These are phyloP conservation scores for Bombyx mandarina DNA, from an alignment of 1,140 invertebrate genomes.

Conservation along the genomic window DNA sequence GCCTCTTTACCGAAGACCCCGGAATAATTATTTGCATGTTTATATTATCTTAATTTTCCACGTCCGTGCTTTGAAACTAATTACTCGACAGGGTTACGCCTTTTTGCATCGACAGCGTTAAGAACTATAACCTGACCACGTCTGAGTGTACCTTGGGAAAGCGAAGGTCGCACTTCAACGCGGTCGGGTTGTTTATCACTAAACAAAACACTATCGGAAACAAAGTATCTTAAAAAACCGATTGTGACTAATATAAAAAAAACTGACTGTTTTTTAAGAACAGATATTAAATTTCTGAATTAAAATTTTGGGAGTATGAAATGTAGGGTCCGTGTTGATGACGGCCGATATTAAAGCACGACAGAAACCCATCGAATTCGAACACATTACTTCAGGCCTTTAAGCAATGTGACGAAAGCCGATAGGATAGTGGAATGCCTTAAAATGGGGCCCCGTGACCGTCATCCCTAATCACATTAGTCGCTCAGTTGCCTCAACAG, in stretches of 20 bases:
- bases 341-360: constrained; percentile 46
- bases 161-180: constrained; percentile 18
- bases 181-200: constrained; percentile 26
- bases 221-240: constrained; percentile 25
- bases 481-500: constrained; percentile 24
- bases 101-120: constrained; percentile 46
- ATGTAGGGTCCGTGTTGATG: constrained; percentile 41
- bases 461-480: constrained; percentile 51
- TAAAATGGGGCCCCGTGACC: constrained; percentile 51
- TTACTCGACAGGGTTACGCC: constrained; percentile 28
- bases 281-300: too few relatives aligned
- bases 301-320: constrained; percentile 28
- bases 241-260: neutral
- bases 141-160: constrained; percentile 19
- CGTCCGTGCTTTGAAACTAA: constrained; percentile 34
- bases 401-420: constrained; percentile 52
- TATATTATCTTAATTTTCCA: constrained; percentile 34
- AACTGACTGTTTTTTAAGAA: too few relatives aligned
- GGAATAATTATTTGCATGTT: constrained; percentile 34
- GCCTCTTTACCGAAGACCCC: constrained; percentile 16
- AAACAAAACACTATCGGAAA: constrained; percentile 59
- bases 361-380: constrained; percentile 51
- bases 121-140: constrained; percentile 38
- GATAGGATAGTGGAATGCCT: constrained; percentile 41
- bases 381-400: constrained; percentile 62